These are phyloP conservation scores for Aporophyla lueneburgensis DNA, from an alignment of 2,888 invertebrate genomes.

Conservation along the genomic window DNA sequence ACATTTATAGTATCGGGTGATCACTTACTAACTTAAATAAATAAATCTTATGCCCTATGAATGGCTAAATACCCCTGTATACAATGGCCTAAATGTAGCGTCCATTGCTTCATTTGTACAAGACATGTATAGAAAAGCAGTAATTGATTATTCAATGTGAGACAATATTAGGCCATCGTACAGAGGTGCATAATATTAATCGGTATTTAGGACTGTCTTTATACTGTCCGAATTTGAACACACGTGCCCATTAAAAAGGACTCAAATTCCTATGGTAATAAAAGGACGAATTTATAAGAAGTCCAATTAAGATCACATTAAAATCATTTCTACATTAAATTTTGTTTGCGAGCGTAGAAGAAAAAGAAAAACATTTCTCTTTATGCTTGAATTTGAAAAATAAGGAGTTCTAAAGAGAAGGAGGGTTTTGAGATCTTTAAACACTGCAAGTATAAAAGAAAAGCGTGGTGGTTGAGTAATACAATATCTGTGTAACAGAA, in stretches of 20 bases:
- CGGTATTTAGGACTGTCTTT: slow-evolving; percentile 6
- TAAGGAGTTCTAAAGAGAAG: too few relatives aligned
- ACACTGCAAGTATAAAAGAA: neutral
- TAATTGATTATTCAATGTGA: neutral
- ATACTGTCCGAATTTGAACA: slow-evolving; percentile 7
- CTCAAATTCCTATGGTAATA: too few relatives aligned
- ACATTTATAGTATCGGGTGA: slow-evolving; percentile 46
- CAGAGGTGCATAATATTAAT: slow-evolving; percentile 9
- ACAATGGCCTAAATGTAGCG: slow-evolving; percentile 17
- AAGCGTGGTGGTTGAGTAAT: neutral
- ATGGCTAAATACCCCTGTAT: slow-evolving; percentile 36
- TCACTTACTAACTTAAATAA: slow-evolving; percentile 78
- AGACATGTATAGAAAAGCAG: neutral
- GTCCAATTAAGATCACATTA: slow-evolving; percentile 10
- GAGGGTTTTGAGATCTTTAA: slow-evolving; percentile 52
- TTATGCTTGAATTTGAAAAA: too few relatives aligned
- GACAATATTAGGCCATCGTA: neutral
- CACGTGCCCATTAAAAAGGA: neutral
- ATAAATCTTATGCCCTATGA: slow-evolving; percentile 71
- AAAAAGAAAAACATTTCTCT: too few relatives aligned
- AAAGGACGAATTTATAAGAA: neutral
- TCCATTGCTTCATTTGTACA: neutral
- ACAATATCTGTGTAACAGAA: neutral
- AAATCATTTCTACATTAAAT: neutral
- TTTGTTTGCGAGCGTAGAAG: too few relatives aligned